Evolutionary conservation across 30 jellyfish, hydroid and myxozoan genomes (phyloP).

Genomic region (Pseudorhiza aurosa): DNA sequence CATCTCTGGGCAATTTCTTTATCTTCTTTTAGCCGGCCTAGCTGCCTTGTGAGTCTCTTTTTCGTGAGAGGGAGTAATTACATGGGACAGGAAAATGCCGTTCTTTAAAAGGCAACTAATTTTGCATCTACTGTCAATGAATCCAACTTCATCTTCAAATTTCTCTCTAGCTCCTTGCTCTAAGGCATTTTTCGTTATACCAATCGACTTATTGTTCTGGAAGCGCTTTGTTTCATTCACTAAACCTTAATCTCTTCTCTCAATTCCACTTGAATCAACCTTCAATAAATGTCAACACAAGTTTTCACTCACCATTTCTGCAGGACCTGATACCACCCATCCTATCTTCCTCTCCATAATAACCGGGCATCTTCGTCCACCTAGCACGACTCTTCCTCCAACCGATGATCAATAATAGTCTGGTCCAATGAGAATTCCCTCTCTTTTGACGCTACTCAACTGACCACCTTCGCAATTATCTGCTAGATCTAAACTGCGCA

Average conservation of each 20-base stretch:
- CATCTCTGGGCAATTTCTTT: not conserved
- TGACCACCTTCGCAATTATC: slow-evolving; percentile 12
- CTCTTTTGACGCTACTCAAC: not conserved
- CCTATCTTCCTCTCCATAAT: slow-evolving; percentile 10
- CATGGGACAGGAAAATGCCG: not conserved
- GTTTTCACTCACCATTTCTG: not conserved
- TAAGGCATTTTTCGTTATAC: not conserved
- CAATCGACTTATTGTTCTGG: slow-evolving; percentile 29
- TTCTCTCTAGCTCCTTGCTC: slow-evolving; percentile 11
- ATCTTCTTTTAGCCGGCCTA: not conserved
- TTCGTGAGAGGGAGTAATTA: slow-evolving; percentile 16
- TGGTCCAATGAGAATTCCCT: not conserved
- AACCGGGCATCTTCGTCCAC: not conserved
- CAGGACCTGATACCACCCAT: slow-evolving; percentile 33
- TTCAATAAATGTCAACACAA: slow-evolving; percentile 1
- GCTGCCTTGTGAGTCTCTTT: not conserved
- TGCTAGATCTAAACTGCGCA: slow-evolving; percentile 29
- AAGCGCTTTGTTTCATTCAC: not conserved
- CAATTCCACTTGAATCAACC: not conserved
- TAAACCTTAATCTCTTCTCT: not conserved
- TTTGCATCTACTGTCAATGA: slow-evolving; percentile 11
- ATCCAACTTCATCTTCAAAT: slow-evolving; percentile 17
- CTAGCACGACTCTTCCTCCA: not conserved
- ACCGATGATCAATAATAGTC: not conserved
- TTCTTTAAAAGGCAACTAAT: slow-evolving; percentile 38